Evolutionary conservation across 2,888 invertebrate species (phyloP), one percentile per base, ranked within the genome.

Genomic region (Danaus chrysippus): DNA sequence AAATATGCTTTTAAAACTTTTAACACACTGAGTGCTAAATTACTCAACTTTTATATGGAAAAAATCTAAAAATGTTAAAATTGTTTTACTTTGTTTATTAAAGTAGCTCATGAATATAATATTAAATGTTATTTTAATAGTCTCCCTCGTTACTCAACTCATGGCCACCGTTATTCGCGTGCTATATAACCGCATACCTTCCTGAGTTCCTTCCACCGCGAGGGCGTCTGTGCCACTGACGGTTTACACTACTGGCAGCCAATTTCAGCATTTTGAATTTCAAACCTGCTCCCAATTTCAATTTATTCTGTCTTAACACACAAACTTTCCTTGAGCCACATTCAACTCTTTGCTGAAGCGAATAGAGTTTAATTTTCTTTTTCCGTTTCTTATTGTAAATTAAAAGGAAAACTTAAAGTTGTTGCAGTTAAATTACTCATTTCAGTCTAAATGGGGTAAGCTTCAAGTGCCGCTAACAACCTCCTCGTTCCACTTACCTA

Each of bases 211-310:
- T 60, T 61, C 62, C 59, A 66, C 63, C 67, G 56, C 62, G 60
- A 62, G 19, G 63, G 59, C 63, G 63, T 65, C 68, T 67, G 54
- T 56, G 59, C 49, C 56, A 53, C 41, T 52, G 62, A 58, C 54
- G 67, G 62, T 53, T 65, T 61, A 65, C 63, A 65, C 64, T 63
- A 59, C 63, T 65, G 62, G 69, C 65, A 68, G 66, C 68, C 70
- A 71, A 71, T 71, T 71, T 71, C 67, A 71, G 67, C 68, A 71
- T 66, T 71, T 72, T 63, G 67, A 69, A 68, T 67, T 68, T 68
- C 67, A 59, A 70, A 67, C 65, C 62, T 54, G 17, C 62, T 61
- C 62, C 64, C 44, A 69, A 69, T 64, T 67, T 42, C 43, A 67
- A 62, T 67, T 67, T 62, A 61, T 58, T 61, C 53, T 56, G 58